Conservation (phyloP, 1,140 invertebrate genomes). For the Rhyacophila brunnea region DNA sequence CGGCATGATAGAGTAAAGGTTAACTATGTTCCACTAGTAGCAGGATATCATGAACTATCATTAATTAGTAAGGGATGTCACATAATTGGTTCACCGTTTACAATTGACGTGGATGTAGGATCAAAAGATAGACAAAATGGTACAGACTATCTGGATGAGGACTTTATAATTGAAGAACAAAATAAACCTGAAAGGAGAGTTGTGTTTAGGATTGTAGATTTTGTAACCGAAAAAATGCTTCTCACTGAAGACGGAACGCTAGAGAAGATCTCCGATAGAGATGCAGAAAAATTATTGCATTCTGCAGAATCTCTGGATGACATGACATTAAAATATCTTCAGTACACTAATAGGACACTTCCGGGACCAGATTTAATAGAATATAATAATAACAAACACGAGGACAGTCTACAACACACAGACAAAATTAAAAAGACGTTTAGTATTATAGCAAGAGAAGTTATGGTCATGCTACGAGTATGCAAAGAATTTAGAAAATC, state of each 20-base stretch:
- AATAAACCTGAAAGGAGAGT: constrained; percentile 49
- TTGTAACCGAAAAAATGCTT: constrained; percentile 56
- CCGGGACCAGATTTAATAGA: constrained; percentile 26
- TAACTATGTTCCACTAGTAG: constrained; percentile 43
- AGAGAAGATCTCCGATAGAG: constrained; percentile 47
- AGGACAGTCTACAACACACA: constrained; percentile 1
- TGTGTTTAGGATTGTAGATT: constrained; percentile 53
- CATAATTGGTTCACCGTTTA: constrained; percentile 52
- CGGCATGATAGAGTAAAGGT: constrained; percentile 45
- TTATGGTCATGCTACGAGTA: constrained; percentile 42
- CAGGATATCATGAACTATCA: constrained; percentile 51
- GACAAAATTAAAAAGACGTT: constrained; percentile 7
- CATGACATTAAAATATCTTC: constrained; percentile 20
- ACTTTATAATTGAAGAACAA: constrained; percentile 46
- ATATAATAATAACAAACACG: constrained; percentile 10
- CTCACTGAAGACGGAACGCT: constrained; percentile 52
- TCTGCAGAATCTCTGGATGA: constrained; percentile 25
- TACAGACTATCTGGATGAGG: constrained; percentile 48
- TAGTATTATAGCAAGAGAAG: constrained; percentile 35
- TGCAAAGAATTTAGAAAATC: constrained; percentile 42
- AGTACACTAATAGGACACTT: constrained; percentile 7
- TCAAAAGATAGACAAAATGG: constrained; percentile 36
- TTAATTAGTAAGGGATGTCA: constrained; percentile 51
- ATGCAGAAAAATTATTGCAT: constrained; percentile 19
- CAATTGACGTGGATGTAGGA: constrained; percentile 46